Conservation (phyloP, 2,888 invertebrate genomes). For the Melanotus villosus region DNA sequence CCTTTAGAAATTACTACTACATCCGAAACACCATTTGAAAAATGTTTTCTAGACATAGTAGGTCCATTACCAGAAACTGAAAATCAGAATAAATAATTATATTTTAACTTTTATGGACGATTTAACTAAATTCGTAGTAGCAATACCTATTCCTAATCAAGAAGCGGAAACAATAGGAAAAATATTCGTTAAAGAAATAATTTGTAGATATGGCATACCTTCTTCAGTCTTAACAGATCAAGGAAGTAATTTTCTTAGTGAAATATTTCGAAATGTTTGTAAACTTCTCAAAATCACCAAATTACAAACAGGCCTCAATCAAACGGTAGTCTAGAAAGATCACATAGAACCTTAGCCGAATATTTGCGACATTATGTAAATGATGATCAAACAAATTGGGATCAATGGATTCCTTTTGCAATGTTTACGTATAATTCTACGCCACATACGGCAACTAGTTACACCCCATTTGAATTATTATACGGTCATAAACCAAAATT, state of each 20-base stretch:
- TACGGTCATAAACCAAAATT: constrained; percentile 49
- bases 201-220: constrained; percentile 48
- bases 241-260: constrained; percentile 44
- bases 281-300: constrained; percentile 56
- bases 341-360: constrained; percentile 55
- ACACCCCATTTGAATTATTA: constrained; percentile 53
- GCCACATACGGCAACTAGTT: constrained; percentile 53
- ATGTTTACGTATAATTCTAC: constrained; percentile 55
- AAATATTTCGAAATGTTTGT: constrained; percentile 53
- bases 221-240: constrained; percentile 37
- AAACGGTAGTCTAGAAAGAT: constrained; percentile 57
- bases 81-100: constrained; percentile 52
- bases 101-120: constrained; percentile 57
- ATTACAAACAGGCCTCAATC: constrained; percentile 54
- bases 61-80: constrained; percentile 37
- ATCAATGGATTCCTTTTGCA: constrained; percentile 54
- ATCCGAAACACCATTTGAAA: not conserved
- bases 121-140: constrained; percentile 55
- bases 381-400: constrained; percentile 56
- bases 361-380: constrained; percentile 56
- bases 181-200: constrained; percentile 39
- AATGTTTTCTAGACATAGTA: constrained; percentile 7
- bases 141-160: constrained; percentile 53
- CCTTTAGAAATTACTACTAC: constrained; percentile 3
- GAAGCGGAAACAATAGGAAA: constrained; percentile 56